These are phyloP conservation scores for Hippocampus abdominalis DNA, from an alignment of 2,113 vertebrate genomes.

Conservation along the genomic window DNA sequence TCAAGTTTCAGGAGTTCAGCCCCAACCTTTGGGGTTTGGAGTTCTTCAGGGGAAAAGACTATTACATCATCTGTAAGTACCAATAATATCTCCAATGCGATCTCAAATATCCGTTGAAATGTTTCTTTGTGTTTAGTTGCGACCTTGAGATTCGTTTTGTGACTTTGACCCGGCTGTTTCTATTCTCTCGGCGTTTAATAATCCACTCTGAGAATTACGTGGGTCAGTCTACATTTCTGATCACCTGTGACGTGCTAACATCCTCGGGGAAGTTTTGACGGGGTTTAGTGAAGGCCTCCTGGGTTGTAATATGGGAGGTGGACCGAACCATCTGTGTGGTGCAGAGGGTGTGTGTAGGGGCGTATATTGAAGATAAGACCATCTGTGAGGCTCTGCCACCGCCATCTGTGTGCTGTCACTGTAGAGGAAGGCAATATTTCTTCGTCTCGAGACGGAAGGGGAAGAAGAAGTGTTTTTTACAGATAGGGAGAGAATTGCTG, in stretches of 20 bases:
- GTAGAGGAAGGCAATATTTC: conserved; percentile 48
- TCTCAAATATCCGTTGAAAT: neutral
- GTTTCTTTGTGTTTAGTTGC: neutral
- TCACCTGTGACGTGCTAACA: conserved; percentile 15
- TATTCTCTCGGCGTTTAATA: neutral
- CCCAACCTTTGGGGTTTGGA: conserved; percentile 98
- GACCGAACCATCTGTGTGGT: conserved; percentile 67
- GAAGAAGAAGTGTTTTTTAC: conserved; percentile 7
- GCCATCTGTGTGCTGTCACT: conserved; percentile 71
- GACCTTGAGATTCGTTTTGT: neutral
- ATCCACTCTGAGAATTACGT: too few relatives aligned
- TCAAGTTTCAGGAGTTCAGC: conserved; percentile 99
- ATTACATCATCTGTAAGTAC: conserved; percentile 99
- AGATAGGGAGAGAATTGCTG: conserved; percentile 25
- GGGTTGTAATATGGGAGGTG: conserved; percentile 58
- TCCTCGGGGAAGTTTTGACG: conserved; percentile 45
- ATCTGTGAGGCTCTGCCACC: conserved; percentile 60
- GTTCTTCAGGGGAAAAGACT: conserved; percentile 94
- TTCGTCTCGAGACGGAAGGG: conserved; percentile 38
- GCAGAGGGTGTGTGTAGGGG: conserved; percentile 39
- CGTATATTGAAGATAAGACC: conserved; percentile 47
- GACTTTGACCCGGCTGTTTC: neutral
- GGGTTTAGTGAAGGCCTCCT: conserved; percentile 48
- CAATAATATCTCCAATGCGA: neutral
- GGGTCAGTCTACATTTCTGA: conserved; percentile 3